Evolutionary conservation across 2,888 invertebrate species (phyloP).

Genomic region (Apodemia zela): DNA sequence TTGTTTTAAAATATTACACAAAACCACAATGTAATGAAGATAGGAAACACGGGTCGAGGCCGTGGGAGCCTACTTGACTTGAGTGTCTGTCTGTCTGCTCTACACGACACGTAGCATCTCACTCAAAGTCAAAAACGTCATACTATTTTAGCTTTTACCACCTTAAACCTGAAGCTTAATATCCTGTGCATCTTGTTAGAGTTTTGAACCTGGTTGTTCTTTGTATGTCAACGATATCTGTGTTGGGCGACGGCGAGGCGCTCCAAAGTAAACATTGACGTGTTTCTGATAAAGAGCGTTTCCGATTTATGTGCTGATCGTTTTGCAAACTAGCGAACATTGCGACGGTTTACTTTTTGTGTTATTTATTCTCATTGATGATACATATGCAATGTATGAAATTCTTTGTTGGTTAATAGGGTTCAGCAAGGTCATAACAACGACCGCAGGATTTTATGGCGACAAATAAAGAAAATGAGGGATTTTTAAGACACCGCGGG

Average conservation of each 20-base stretch:
- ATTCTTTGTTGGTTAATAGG: too few species aligned
- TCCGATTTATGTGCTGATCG: constrained; percentile 22
- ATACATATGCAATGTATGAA: too few species aligned
- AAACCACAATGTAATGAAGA: constrained; percentile 28
- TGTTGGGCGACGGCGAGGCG: constrained; percentile 39
- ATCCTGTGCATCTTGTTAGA: constrained; percentile 9
- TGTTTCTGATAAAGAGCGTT: constrained; percentile 25
- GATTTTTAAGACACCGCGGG: too few species aligned
- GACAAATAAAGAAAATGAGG: too few species aligned
- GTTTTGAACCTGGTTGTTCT: constrained; percentile 18
- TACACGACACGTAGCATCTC: constrained; percentile 24
- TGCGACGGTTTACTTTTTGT: background rate
- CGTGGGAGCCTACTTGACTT: constrained; percentile 43
- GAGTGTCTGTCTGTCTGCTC: constrained; percentile 38
- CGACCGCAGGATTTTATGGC: too few species aligned
- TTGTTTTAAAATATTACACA: background rate
- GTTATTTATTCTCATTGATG: too few species aligned
- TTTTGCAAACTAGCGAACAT: constrained; percentile 21
- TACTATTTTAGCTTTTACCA: constrained; percentile 3
- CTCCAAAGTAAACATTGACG: constrained; percentile 41
- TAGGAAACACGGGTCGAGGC: constrained; percentile 32
- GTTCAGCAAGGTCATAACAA: too few species aligned
- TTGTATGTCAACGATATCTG: constrained; percentile 35
- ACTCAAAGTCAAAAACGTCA: background rate
- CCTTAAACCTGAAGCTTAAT: constrained; percentile 2